A percentile compares a stretch with the other conserved stretches of the same genome.
These are phyloP conservation scores for Amblyjoppa proteus DNA, from an alignment of 2,888 invertebrate species.

Conservation along the genomic window DNA sequence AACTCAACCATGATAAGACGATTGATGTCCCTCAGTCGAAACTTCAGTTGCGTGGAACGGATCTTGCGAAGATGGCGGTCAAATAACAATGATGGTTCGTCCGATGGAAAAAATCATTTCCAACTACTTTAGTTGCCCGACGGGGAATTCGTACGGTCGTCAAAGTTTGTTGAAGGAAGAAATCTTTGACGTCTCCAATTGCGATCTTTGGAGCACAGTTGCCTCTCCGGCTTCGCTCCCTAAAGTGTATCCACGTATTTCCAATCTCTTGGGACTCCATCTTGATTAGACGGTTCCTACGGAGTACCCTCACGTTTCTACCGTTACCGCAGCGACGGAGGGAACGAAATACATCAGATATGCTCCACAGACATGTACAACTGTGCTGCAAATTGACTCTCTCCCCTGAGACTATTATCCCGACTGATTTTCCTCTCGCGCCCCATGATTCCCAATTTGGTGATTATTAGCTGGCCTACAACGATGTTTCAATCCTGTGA, in stretches of 20 bases:
- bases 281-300: constrained; percentile 28
- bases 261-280: constrained; percentile 21
- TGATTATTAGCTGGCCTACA: neutral
- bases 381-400: constrained; percentile 10
- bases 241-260: neutral
- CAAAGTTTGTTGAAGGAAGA: neutral
- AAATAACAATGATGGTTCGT: no score
- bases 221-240: neutral
- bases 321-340: constrained; percentile 16
- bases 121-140: no score
- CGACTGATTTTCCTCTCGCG: constrained; percentile 11
- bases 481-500: neutral
- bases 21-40: no score
- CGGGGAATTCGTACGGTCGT: neutral
- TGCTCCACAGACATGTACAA: neutral
- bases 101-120: no score
- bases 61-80: no score
- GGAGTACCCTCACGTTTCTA: constrained; percentile 31
- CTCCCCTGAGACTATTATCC: neutral
- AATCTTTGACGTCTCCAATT: neutral
- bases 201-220: neutral
- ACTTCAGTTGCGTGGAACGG: no score
- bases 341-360: constrained; percentile 1
- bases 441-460: neutral
- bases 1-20: no score